These are phyloP conservation scores for Tenebrosternarchus preto DNA, from an alignment of 2,113 vertebrate genomes.

Conservation along the genomic window DNA sequence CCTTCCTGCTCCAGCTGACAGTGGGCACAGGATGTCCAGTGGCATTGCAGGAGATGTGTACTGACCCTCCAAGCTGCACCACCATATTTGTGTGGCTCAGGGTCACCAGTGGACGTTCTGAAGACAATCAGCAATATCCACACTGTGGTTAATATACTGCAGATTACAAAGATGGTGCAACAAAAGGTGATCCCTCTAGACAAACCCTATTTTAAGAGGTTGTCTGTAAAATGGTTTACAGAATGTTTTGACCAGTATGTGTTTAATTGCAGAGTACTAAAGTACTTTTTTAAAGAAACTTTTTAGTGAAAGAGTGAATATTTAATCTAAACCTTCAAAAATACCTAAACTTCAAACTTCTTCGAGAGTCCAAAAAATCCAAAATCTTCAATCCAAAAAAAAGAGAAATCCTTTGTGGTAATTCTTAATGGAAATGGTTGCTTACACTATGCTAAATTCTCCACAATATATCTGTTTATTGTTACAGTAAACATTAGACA, in stretches of 20 bases:
- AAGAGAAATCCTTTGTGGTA: not conserved
- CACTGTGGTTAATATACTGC: conserved; percentile 29
- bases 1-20: conserved; percentile 71
- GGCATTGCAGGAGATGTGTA: conserved; percentile 69
- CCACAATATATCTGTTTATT: conserved; percentile 23
- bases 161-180: not conserved
- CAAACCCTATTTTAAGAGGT: too few relatives aligned
- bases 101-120: conserved; percentile 49
- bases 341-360: too few relatives aligned
- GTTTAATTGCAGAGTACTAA: too few relatives aligned
- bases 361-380: too few relatives aligned
- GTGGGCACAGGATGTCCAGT: conserved; percentile 71
- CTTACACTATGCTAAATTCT: conserved; percentile 10
- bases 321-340: too few relatives aligned
- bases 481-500: conserved; percentile 12
- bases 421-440: conserved; percentile 1
- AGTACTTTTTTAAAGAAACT: too few relatives aligned
- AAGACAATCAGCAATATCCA: not conserved
- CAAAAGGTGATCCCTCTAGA: too few relatives aligned
- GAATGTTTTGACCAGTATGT: too few relatives aligned
- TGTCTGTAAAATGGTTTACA: not conserved
- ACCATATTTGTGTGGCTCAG: conserved; percentile 48
- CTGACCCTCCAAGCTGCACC: conserved; percentile 49
- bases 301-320: too few relatives aligned
- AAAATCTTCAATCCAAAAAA: too few relatives aligned